phyloP scores from a whole-genome alignment of 2,888 invertebrate species.

The Lepidochitona cinerea region DNA sequence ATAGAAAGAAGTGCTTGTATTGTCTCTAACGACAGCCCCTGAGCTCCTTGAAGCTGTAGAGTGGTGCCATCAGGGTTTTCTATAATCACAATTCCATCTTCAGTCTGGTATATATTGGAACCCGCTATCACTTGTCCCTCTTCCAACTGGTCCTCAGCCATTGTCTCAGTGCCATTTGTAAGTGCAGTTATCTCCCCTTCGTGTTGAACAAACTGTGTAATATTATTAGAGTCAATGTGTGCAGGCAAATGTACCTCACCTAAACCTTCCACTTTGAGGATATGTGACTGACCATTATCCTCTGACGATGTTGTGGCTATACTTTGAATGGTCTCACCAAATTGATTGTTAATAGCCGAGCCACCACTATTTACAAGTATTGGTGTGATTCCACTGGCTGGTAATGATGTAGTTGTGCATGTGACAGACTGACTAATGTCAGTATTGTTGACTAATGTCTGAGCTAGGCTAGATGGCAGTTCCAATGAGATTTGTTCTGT shows the following conservation, averaged over 20 bases:
- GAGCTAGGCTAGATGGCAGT: neutral
- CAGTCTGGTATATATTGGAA: conserved; percentile 59
- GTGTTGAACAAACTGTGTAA: neutral
- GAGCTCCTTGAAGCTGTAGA: conserved; percentile 63
- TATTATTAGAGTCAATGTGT: neutral
- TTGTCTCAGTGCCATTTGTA: neutral
- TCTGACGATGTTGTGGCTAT: neutral
- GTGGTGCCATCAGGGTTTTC: conserved; percentile 66
- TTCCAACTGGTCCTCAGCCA: neutral
- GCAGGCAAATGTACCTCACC: neutral
- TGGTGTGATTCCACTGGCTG: neutral
- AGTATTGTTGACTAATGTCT: neutral
- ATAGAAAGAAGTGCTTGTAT: conserved; percentile 67
- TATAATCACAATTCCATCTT: conserved; percentile 62
- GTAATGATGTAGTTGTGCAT: conserved; percentile 1
- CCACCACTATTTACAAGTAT: neutral
- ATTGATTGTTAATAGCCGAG: neutral
- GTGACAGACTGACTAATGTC: neutral
- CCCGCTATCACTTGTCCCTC: neutral
- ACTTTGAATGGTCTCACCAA: neutral
- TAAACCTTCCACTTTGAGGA: neutral
- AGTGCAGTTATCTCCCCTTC: neutral
- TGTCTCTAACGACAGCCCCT: conserved; percentile 63
- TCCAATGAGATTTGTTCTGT: neutral
- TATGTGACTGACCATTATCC: neutral